Base-by-base conservation (phyloP, 2,113 vertebrate species). In the Ceyx melanurus region DNA sequence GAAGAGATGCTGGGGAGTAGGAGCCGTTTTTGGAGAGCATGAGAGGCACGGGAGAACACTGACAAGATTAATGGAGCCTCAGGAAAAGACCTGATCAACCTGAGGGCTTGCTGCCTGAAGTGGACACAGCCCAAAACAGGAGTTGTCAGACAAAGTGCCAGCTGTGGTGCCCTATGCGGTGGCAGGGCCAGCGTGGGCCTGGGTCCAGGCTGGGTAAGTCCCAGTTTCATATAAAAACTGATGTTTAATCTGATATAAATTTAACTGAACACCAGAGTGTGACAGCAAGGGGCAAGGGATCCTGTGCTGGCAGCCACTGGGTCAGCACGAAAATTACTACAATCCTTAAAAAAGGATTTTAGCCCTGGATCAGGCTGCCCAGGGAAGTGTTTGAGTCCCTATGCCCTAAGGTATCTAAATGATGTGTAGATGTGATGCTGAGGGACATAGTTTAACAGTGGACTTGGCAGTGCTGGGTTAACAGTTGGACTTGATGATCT, bases 11-110 rank as follows among this genome's bases (percentile, higher is more conserved):
- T 91, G 68, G 45, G 72, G 54, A 88, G 77, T 76, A 70, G 31
- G 76, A 83, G 26, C 37, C 33, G 11, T 53, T 93, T 93, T 83
- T 54, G 60, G 84, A 90, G 42, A 88, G 68, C 29, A 33, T 66
- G 75, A 71, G 67, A 90, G 64, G 83, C 40, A 79, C 53, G 10
- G 28, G 40, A 82, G 67, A 65, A 15, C 4, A 3, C 29, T 19
- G 21, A 57, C 16, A 14, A 33, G 25, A 23, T 53, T 65, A 71
- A 25, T 40, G 31, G 28, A 73, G 26, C 42, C 25, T 37, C 31
- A 29, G 46, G 19, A 50, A 72, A 86, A 72, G 29, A 42, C 11
- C 13, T 56, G 13, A 28, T 26, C 31, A 40, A 20, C 42, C 54
- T 74, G 21, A 60, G 25, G 25, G 21, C 71, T 58, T 82, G 57